These are phyloP conservation scores for Thamnophis elegans DNA, from an alignment of 2,797 vertebrate genomes.

Conservation along the genomic window DNA sequence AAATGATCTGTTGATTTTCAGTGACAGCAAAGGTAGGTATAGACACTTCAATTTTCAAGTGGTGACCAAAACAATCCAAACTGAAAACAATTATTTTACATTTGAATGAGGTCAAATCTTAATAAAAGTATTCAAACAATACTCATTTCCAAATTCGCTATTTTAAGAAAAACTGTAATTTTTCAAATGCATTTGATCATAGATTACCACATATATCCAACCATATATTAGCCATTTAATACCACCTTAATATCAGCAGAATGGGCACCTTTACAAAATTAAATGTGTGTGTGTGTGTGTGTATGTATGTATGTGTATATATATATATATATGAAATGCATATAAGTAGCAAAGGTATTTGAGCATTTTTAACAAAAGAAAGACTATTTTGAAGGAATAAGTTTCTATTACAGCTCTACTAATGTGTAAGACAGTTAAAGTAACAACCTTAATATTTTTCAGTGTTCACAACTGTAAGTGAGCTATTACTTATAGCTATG, in stretches of 20 bases:
- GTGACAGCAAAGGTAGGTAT: neutral
- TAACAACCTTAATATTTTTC: slow-evolving; percentile 50
- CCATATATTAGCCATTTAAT: neutral
- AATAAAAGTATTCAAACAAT: neutral
- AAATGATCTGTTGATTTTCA: neutral
- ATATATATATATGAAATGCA: neutral
- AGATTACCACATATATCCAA: neutral
- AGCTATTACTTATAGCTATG: slow-evolving; percentile 37
- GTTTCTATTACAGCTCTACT: neutral
- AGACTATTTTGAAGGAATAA: neutral
- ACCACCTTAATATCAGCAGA: neutral
- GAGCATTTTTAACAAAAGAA: neutral
- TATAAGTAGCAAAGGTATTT: neutral
- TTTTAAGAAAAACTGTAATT: neutral
- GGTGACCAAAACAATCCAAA: neutral
- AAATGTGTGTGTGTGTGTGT: neutral
- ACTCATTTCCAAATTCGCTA: neutral
- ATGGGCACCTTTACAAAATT: neutral
- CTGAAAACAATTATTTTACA: neutral
- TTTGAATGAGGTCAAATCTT: neutral
- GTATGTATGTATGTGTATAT: too few species aligned
- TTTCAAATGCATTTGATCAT: neutral
- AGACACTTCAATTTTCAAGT: neutral
- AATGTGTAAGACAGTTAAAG: neutral
- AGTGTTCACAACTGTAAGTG: slow-evolving; percentile 52